Evolutionary conservation across 2,888 invertebrate genomes (phyloP).

Genomic region (Timandra comae): DNA sequence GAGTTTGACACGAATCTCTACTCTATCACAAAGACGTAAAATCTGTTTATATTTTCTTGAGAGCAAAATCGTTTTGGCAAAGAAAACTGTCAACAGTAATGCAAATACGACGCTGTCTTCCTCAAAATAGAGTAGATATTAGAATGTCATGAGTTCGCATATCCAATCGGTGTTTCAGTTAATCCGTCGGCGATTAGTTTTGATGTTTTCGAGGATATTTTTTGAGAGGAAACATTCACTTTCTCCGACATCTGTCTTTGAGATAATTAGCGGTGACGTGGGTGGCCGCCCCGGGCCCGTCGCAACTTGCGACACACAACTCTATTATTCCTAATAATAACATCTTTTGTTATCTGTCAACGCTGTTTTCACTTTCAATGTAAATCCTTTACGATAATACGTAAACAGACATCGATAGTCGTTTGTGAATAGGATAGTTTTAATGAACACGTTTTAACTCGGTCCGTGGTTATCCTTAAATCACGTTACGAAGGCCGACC

Average conservation of each 20-base stretch:
- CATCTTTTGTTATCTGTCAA: slow-evolving; percentile 55
- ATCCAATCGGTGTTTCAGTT: slow-evolving; percentile 29
- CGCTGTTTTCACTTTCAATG: slow-evolving; percentile 66
- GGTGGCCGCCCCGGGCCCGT: slow-evolving; percentile 47
- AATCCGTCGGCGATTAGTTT: slow-evolving; percentile 72
- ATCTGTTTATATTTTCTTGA: not conserved
- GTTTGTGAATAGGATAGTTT: slow-evolving; percentile 8
- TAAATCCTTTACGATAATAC: slow-evolving; percentile 50
- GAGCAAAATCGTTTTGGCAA: not conserved
- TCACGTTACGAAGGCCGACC: too few species aligned
- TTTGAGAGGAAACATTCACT: slow-evolving; percentile 52
- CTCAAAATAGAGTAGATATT: slow-evolving; percentile 9
- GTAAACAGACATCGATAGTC: slow-evolving; percentile 62
- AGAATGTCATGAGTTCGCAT: slow-evolving; percentile 3
- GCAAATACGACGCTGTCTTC: slow-evolving; percentile 12
- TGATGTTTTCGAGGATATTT: slow-evolving; percentile 62
- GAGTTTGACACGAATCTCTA: slow-evolving; percentile 6
- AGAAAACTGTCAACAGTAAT: slow-evolving; percentile 8
- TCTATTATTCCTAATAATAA: slow-evolving; percentile 52
- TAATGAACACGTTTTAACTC: slow-evolving; percentile 1
- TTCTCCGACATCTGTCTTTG: slow-evolving; percentile 66
- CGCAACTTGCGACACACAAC: slow-evolving; percentile 32
- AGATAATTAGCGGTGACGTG: slow-evolving; percentile 55
- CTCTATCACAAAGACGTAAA: not conserved
- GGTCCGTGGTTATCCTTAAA: too few species aligned